Base-by-base conservation (phyloP, 2,888 invertebrate species). In the Ormyrus rosae region DNA sequence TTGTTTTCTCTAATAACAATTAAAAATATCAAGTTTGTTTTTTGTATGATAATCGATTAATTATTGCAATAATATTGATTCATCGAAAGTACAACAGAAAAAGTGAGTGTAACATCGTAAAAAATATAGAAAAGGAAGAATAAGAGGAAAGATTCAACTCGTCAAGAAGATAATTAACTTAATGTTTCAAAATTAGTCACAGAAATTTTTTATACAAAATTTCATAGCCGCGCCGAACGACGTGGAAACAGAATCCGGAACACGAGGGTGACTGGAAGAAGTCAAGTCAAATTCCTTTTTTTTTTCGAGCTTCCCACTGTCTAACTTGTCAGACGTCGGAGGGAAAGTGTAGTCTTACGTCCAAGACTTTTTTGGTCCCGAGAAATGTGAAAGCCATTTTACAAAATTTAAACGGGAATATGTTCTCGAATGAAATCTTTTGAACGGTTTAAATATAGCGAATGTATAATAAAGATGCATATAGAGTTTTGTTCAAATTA, bases 1-100 rank as follows among this genome's bases (percentile, higher is more conserved):
- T 34, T 34, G 4, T 79, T 79, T 13, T 79, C 11, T 73, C 19
- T 50, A 6, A 67, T 50, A 56, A 73, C 9, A 64, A 34, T 51
- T 46, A 46, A 53, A 34, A 34, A 34, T 34, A 4, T 53, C 34
- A 56, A 75, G 6, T 58, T 73, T 53, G n/a, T 70, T 74, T 50
- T 53, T 58, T 63, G 11, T 0, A 65, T 63, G 34, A 58, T 51
- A 60, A 55, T 55, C 46, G n/a, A 68, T 63, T 68, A 60, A 73
- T 73, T 55, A 50, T 45, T 50, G 7, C 46, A n/a, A 68, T 3
- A 67, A 71, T 78, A 58, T 65, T 34, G 8, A 67, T 65, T 50
- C 46, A 13, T 58, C 55, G 13, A 55, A 56, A 69, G 13, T 34
- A 10, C 6, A 13, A 48, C 13, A 2, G 13, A 7, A 19, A 58